These are phyloP conservation scores for Climacteris rufus DNA, from an alignment of 2,113 vertebrate species.

Conservation along the genomic window DNA sequence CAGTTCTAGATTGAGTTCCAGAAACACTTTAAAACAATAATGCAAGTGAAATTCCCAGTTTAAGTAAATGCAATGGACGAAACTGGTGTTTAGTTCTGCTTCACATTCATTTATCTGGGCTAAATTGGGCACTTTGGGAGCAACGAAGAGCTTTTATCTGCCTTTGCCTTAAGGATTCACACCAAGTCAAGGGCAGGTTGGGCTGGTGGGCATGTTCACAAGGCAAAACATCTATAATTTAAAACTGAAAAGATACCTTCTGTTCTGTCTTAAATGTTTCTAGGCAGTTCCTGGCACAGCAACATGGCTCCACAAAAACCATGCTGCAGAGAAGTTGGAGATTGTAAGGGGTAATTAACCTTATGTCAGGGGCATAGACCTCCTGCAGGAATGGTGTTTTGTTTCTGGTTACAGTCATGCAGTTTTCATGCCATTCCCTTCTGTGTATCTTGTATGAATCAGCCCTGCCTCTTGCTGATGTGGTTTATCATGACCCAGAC, in stretches of 20 bases:
- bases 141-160: neutral
- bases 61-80: neutral
- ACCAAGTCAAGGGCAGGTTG: neutral
- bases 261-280: neutral
- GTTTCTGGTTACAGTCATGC: neutral
- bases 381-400: neutral
- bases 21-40: neutral
- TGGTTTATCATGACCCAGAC: neutral
- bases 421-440: neutral
- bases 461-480: neutral
- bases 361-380: neutral
- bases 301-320: neutral
- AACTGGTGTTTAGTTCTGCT: neutral
- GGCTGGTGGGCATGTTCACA: neutral
- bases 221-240: neutral
- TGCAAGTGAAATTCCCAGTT: neutral
- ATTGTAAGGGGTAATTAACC: neutral
- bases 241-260: neutral
- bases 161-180: neutral
- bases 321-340: neutral
- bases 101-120: neutral
- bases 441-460: rapidly evolving
- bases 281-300: neutral
- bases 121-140: neutral
- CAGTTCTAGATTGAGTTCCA: neutral